phyloP scores from a whole-genome alignment of 2,797 vertebrate species.

The Mus spretus region DNA sequence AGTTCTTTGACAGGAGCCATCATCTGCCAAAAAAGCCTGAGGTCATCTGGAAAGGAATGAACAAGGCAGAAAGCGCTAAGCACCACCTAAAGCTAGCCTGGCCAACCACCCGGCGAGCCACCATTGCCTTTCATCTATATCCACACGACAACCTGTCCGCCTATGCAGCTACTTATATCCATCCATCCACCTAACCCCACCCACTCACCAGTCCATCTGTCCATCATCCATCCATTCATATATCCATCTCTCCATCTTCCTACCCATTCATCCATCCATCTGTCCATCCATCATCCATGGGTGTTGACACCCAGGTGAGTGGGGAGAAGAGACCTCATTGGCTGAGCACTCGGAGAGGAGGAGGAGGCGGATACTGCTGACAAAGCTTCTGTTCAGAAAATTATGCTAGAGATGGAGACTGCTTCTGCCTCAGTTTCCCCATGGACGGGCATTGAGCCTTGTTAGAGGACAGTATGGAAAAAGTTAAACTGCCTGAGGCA shows the following conservation, averaged over 20 bases:
- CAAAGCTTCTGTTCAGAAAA: background rate
- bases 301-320: background rate
- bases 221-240: background rate
- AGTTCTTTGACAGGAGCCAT: background rate
- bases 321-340: background rate
- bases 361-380: background rate
- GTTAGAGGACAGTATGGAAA: background rate
- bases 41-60: background rate
- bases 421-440: constrained; percentile 48
- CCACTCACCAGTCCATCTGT: background rate
- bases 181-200: background rate
- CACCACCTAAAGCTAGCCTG: background rate
- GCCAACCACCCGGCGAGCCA: too few species aligned
- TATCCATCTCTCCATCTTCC: too few species aligned
- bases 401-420: background rate
- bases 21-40: background rate
- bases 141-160: too few species aligned
- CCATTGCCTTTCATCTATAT: background rate
- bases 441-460: too few species aligned
- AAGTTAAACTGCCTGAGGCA: constrained; percentile 79
- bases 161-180: background rate
- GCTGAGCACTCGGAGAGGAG: background rate
- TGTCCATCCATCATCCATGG: background rate
- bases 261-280: background rate
- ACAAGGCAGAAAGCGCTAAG: background rate